Conservation (phyloP, 2,113 vertebrate genomes). For the Brachionichthys hirsutus region DNA sequence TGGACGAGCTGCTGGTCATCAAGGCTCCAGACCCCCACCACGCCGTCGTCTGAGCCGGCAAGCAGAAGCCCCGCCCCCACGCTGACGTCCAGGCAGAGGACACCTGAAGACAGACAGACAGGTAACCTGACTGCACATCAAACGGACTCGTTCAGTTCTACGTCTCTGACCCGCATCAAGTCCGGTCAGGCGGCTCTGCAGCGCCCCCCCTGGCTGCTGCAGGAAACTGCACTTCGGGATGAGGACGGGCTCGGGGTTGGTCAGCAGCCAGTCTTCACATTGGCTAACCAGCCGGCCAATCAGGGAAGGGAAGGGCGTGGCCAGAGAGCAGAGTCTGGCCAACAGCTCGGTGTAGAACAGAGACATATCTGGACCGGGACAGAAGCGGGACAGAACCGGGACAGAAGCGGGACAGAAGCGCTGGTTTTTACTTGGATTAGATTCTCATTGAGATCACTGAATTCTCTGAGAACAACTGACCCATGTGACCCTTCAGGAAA, state of each 20-base stretch:
- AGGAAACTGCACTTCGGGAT: conserved; percentile 79
- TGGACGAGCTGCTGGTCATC: conserved; percentile 69
- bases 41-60: conserved; percentile 76
- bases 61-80: conserved; percentile 67
- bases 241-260: conserved; percentile 72
- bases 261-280: conserved; percentile 72
- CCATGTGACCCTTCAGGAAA: conserved; percentile 63
- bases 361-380: conserved; percentile 64
- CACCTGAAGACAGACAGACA: conserved; percentile 49
- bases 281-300: conserved; percentile 78
- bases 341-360: conserved; percentile 76
- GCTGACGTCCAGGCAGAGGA: conserved; percentile 74
- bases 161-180: conserved; percentile 74
- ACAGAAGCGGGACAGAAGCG: background rate
- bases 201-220: conserved; percentile 75
- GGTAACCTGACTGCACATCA: too few species aligned
- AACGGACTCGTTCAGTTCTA: too few species aligned
- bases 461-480: conserved; percentile 59
- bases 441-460: background rate
- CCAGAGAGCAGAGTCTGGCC: conserved; percentile 72
- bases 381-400: too few species aligned
- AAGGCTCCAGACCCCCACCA: conserved; percentile 74
- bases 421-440: too few species aligned
- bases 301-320: conserved; percentile 61
- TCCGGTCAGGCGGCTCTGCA: conserved; percentile 61